phyloP scores from a whole-genome alignment of 1,140 invertebrate species.

The Odontomachus brunneus region DNA sequence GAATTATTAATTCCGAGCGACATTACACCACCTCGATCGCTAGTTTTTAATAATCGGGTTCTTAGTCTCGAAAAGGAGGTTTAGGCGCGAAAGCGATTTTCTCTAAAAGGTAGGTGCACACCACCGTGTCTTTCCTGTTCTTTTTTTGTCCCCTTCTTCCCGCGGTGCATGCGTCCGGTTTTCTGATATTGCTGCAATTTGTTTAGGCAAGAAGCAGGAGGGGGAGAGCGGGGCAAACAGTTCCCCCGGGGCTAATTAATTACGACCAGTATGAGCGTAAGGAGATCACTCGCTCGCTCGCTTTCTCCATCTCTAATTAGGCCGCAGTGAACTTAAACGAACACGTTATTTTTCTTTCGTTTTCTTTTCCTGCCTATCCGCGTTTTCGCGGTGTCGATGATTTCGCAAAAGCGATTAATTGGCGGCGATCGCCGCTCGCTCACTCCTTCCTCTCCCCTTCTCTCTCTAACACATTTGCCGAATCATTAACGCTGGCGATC shows the following conservation, averaged over 20 bases:
- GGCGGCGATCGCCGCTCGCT: conserved; percentile 3
- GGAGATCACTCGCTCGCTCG: conserved; percentile 27
- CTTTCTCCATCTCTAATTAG: conserved; percentile 62
- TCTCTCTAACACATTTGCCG: not conserved
- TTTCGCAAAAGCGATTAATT: conserved; percentile 45
- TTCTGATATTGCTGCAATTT: conserved; percentile 59
- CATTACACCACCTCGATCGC: no score
- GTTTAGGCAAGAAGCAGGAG: conserved; percentile 41
- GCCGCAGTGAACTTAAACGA: conserved; percentile 34
- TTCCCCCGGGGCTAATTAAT: conserved; percentile 71
- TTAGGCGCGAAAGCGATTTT: conserved; percentile 40
- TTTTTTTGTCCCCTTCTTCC: conserved; percentile 33
- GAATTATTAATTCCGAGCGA: no score
- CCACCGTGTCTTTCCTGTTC: not conserved
- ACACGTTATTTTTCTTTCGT: conserved; percentile 6
- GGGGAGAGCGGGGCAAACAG: not conserved
- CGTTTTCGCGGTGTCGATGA: conserved; percentile 47
- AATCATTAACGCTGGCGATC: conserved; percentile 30
- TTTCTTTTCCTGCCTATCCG: conserved; percentile 15
- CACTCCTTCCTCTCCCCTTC: not conserved
- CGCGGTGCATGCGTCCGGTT: not conserved
- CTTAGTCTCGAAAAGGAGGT: no score
- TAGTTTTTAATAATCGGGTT: conserved; percentile 27
- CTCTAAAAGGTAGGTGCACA: not conserved
- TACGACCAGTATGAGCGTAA: conserved; percentile 35